Base-by-base conservation (phyloP, 2,113 vertebrate genomes). In the Salvelinus fontinalis region DNA sequence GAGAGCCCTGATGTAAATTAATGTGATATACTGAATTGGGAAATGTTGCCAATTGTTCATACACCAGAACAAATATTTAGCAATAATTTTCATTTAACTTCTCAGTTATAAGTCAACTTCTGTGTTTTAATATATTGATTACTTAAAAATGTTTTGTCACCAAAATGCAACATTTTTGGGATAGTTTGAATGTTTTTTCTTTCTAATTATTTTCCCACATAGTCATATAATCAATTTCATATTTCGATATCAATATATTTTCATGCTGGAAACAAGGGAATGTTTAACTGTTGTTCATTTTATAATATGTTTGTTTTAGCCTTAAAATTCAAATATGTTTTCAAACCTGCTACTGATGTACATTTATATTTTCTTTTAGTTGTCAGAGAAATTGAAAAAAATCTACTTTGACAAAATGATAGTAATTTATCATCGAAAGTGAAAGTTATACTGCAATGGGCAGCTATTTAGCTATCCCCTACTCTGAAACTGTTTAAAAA, bases 281-380 rank as follows among this genome's bases (percentile, higher is more conserved):
- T 7, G 0, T 75, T 81, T 83, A 59, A 16, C 75, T 80, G 31
- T 27, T 65, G 34, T 65, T 62, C 0, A 57, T 39, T 64, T 81
- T 79, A 1, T 5, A 44, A 70, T 14, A 54, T 84, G 68, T 80
- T 86, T 79, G 57, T 77, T 78, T 76, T 57, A 70, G 39, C 48
- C 24, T 66, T 62, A 67, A 71, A 31, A 59, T 5, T 3, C 4
- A 70, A 75, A 71, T 31, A 71, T 44, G 62, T 5, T 2, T 6
- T 67, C 68, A 71, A 81, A 85, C 76, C 70, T 78, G 13, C 65
- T 29, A 29, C 65, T 24, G 22, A 29, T 24, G 12, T 44, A 29
- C 11, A 67, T 26, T 14, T 67, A 13, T 0, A 24, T 67, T 27
- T 67, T 14, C 27, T 78, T 64, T 11, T 44, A 57, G 2, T 4